These are phyloP conservation scores for Phthorimaea operculella DNA, from an alignment of 1,140 invertebrate genomes.

Conservation along the genomic window DNA sequence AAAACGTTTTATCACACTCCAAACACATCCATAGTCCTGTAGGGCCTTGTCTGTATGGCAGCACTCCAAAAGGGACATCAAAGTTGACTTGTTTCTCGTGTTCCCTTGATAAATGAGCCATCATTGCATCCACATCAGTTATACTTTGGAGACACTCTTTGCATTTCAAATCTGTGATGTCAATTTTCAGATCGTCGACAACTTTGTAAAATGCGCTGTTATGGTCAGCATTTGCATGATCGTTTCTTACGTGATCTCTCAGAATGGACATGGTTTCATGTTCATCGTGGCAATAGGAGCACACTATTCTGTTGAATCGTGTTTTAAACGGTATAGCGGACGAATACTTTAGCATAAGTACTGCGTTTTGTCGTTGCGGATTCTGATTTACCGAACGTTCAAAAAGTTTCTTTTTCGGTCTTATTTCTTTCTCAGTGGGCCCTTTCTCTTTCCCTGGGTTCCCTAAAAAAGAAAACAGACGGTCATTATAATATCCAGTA, in stretches of 20 bases:
- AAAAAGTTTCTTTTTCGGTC: slow-evolving; percentile 58
- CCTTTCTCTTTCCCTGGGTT: slow-evolving; percentile 45
- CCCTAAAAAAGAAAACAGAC: slow-evolving; percentile 63
- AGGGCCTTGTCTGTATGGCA: slow-evolving; percentile 45
- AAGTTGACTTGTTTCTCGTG: slow-evolving; percentile 48
- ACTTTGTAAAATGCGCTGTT: slow-evolving; percentile 59
- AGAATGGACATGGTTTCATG: slow-evolving; percentile 47
- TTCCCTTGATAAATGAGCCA: slow-evolving; percentile 45
- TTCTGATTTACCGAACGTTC: slow-evolving; percentile 60
- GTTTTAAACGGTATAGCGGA: slow-evolving; percentile 58
- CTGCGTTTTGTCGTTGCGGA: slow-evolving; percentile 54
- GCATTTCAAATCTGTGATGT: slow-evolving; percentile 53
- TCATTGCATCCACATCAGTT: slow-evolving; percentile 38
- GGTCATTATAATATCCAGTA: slow-evolving; percentile 45
- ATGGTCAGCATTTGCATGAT: slow-evolving; percentile 43
- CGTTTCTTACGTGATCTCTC: slow-evolving; percentile 42
- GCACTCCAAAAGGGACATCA: slow-evolving; percentile 47
- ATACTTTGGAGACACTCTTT: slow-evolving; percentile 38
- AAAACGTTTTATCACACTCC: slow-evolving; percentile 50
- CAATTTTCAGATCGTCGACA: slow-evolving; percentile 50
- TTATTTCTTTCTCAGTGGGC: slow-evolving; percentile 48
- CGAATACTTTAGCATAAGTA: slow-evolving; percentile 49
- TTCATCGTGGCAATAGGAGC: slow-evolving; percentile 56
- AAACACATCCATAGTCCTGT: slow-evolving; percentile 49
- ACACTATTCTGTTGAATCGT: slow-evolving; percentile 55